These are phyloP conservation scores for Micropoecilia bifurca DNA, from an alignment of 2,797 vertebrate species.

Conservation along the genomic window DNA sequence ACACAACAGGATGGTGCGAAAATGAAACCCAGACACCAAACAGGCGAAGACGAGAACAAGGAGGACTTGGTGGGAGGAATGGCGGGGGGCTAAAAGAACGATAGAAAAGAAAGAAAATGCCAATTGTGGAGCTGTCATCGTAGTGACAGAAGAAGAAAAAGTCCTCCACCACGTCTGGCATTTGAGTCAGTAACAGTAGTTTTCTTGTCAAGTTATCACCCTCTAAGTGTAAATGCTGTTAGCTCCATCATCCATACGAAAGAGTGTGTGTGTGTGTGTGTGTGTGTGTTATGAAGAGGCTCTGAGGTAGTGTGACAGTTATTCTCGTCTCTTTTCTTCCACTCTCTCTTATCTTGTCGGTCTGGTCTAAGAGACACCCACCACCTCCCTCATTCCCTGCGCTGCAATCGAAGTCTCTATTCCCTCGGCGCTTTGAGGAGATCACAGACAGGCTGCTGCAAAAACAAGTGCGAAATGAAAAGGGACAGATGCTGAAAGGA, in stretches of 20 bases:
- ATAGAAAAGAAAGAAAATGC: constrained; percentile 30
- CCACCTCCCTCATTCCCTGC: constrained; percentile 44
- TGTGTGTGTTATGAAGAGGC: constrained; percentile 48
- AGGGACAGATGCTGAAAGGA: constrained; percentile 54
- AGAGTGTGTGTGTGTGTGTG: constrained; percentile 14
- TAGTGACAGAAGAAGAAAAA: constrained; percentile 57
- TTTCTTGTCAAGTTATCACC: constrained; percentile 67
- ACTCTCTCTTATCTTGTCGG: constrained; percentile 51
- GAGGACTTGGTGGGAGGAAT: not conserved
- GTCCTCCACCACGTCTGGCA: constrained; percentile 53
- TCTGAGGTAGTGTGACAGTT: constrained; percentile 48
- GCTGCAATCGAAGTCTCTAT: constrained; percentile 59
- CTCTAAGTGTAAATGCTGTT: constrained; percentile 65
- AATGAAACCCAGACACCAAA: constrained; percentile 61
- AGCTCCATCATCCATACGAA: constrained; percentile 54
- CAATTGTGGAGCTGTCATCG: constrained; percentile 62
- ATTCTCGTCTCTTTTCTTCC: constrained; percentile 51
- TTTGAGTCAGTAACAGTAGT: constrained; percentile 66
- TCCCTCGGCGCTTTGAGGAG: constrained; percentile 58
- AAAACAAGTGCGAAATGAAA: constrained; percentile 72
- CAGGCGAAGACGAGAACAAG: constrained; percentile 42
- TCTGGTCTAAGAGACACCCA: constrained; percentile 31
- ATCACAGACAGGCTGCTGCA: constrained; percentile 61
- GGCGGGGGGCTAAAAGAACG: constrained; percentile 9
- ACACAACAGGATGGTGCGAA: constrained; percentile 42